These are phyloP conservation scores for Rattus rattus DNA, from an alignment of 2,113 vertebrate species.

Conservation along the genomic window DNA sequence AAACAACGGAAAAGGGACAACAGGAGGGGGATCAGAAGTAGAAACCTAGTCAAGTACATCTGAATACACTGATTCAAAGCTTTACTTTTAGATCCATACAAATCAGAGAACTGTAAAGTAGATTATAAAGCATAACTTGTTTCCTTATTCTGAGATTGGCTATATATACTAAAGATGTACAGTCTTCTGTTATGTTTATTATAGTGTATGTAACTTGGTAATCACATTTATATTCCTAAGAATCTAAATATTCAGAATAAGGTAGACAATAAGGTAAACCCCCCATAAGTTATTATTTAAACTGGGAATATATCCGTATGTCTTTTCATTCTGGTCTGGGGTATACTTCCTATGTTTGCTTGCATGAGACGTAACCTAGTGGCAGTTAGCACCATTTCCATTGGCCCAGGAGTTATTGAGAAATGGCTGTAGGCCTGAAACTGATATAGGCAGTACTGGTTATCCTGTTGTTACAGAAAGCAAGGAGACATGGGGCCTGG, in stretches of 20 bases:
- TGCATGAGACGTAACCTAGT: neutral
- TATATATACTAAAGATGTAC: neutral
- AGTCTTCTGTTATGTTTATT: neutral
- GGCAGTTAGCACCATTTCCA: neutral
- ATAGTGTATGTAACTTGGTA: neutral
- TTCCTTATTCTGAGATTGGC: neutral
- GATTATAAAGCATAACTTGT: neutral
- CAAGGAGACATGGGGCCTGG: neutral
- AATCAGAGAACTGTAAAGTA: neutral
- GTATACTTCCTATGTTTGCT: neutral
- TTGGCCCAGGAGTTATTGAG: neutral
- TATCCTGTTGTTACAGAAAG: neutral
- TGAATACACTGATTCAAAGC: neutral
- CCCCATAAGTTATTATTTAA: neutral
- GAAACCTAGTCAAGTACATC: neutral
- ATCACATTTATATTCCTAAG: neutral
- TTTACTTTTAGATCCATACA: neutral
- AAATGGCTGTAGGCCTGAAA: neutral
- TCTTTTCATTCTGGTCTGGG: neutral
- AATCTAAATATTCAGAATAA: neutral
- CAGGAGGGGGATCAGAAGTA: too few relatives aligned
- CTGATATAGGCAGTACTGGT: neutral
- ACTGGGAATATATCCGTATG: neutral
- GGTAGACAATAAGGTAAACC: neutral
- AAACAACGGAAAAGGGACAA: neutral